A percentile compares a stretch with the other conserved stretches of the same genome.
Evolutionary conservation across 2,797 vertebrate genomes (phyloP).

Genomic region (Brachymystax lenok): DNA sequence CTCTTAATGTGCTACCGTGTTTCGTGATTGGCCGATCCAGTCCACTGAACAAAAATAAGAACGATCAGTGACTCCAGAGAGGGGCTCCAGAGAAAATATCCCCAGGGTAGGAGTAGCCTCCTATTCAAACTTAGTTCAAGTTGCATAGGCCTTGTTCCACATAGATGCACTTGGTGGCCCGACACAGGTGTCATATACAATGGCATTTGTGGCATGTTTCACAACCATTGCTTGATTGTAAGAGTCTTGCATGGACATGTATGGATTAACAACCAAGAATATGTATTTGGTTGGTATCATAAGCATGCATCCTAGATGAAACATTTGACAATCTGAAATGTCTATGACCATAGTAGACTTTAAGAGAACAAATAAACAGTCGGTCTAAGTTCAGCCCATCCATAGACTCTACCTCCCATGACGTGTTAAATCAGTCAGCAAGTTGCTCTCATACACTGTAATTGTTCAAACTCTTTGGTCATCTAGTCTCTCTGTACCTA

Average conservation of each 20-base stretch:
- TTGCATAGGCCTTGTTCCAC: conserved; percentile 9
- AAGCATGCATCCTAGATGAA: neutral
- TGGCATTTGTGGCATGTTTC: neutral
- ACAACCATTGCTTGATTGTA: neutral
- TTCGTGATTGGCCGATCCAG: conserved; percentile 60
- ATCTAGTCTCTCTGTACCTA: neutral
- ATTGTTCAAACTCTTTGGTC: neutral
- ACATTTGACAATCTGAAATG: neutral
- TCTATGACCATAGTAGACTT: neutral
- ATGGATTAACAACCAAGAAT: neutral
- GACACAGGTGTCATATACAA: neutral
- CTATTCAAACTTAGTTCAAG: conserved; percentile 44
- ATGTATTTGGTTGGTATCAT: neutral
- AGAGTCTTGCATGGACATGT: neutral
- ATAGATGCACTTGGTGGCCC: neutral
- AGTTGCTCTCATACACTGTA: neutral
- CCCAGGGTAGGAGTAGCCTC: conserved; percentile 49
- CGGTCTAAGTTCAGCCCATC: neutral
- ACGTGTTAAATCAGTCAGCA: neutral
- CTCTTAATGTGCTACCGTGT: conserved; percentile 59
- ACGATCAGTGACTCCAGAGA: conserved; percentile 46
- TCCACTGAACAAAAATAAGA: conserved; percentile 62
- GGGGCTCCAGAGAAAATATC: conserved; percentile 58
- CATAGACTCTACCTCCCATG: neutral
- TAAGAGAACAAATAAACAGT: neutral